Base-by-base conservation (phyloP, 2,113 vertebrate species). In the Sturnus vulgaris region DNA sequence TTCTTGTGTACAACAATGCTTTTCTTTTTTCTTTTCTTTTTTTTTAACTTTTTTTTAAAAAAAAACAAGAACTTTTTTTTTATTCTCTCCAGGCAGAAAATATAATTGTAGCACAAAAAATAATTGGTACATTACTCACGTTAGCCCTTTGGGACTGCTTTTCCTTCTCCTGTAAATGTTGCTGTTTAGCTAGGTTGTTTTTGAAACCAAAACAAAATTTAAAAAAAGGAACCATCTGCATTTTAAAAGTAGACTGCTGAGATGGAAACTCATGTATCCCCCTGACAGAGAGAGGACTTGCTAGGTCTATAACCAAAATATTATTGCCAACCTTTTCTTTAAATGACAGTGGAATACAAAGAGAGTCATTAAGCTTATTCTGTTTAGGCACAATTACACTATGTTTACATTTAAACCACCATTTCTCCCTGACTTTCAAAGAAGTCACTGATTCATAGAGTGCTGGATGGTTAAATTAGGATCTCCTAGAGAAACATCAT, bases 71-170 rank as follows among this genome's bases (percentile, higher is more conserved):
- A n/a, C n/a, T 15, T 22, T 3, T 5, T 39, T 78, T 93, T 23
- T 63, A 79, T 93, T 94, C 90, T 94, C 96, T 95, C 42, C 44
- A n/a, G 93, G 86, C 42, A 96, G 64, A 89, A 94, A 87, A 92
- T 91, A 88, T 91, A 96, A 96, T 90, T 95, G 65, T 55, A 91
- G 68, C 37, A 65, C 39, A 80, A 44, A 92, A 96, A 95, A 95
- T 96, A 97, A 92, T 93, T 97, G 86, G 78, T 68, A 83, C 86
- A 94, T 96, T 97, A 92, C 61, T 95, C 92, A 84, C 15, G 0
- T 90, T 89, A 66, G 47, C 69, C 90, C 81, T 82, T 93, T 91
- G 90, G 86, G 84, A 95, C 75, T 70, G 31, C 24, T 87, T 83
- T 95, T 81, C 56, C 47, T 70, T 75, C 50, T 70, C 22, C 85